Percentiles rank a stretch among this genome's conserved stretches.
Conservation (phyloP, 2,888 invertebrate species). For the Pristionchus maxplancki region DNA sequence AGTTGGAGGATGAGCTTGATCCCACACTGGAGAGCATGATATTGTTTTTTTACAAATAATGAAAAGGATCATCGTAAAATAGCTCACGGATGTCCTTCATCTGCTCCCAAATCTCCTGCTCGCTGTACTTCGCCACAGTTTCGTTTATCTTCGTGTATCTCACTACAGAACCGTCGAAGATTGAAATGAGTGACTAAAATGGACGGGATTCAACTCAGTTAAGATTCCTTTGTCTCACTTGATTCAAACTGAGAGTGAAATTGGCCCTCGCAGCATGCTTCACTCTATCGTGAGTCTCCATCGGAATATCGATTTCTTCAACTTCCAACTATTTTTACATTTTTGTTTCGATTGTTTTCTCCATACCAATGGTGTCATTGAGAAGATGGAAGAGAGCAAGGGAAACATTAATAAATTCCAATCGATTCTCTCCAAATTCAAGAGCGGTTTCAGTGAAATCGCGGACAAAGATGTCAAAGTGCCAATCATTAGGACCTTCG, state of each 20-base stretch:
- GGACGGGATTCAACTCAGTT: background rate
- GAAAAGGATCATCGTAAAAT: too few relatives aligned
- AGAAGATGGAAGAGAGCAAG: background rate
- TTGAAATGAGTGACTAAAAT: background rate
- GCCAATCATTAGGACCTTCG: background rate
- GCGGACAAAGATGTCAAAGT: background rate
- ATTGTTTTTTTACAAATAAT: background rate
- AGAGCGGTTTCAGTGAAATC: background rate
- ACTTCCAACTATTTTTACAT: background rate
- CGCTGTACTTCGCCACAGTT: background rate
- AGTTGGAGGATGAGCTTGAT: background rate
- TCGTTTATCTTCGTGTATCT: slow-evolving; percentile 5
- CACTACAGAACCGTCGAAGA: background rate
- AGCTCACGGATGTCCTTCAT: background rate
- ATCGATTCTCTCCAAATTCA: slow-evolving; percentile 28
- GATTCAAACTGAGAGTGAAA: slow-evolving; percentile 27
- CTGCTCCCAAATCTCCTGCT: slow-evolving; percentile 1
- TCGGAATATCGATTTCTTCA: slow-evolving; percentile 16
- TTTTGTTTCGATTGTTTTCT: background rate
- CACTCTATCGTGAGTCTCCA: background rate
- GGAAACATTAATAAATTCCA: background rate
- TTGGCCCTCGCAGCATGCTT: background rate
- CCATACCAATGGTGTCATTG: slow-evolving; percentile 10
- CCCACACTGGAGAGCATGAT: background rate
- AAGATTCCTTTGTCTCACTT: background rate